These are phyloP conservation scores for Solen grandis DNA, from an alignment of 1,140 invertebrate genomes.

Conservation along the genomic window DNA sequence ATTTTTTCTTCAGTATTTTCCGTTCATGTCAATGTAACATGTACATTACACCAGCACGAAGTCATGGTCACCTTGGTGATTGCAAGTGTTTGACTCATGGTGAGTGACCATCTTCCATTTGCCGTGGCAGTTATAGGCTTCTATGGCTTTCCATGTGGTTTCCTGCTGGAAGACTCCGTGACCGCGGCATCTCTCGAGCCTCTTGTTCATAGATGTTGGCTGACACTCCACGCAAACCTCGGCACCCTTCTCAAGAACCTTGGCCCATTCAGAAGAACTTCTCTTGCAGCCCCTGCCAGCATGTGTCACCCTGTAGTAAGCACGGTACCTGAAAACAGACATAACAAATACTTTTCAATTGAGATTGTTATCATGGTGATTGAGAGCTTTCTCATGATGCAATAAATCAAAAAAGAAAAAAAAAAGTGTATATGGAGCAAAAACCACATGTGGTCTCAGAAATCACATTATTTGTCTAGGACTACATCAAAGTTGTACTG, in stretches of 20 bases:
- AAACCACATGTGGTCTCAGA: too few species aligned
- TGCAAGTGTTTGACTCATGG: conserved; percentile 44
- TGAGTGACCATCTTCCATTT: conserved; percentile 74
- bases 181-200: conserved; percentile 76
- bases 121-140: conserved; percentile 76
- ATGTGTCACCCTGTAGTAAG: conserved; percentile 65
- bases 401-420: too few species aligned
- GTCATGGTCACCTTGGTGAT: conserved; percentile 46
- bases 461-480: too few species aligned
- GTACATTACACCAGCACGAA: conserved; percentile 57
- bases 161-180: conserved; percentile 72
- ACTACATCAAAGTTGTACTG: too few species aligned
- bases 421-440: too few species aligned
- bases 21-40: too few species aligned
- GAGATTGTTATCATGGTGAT: too few species aligned
- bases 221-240: conserved; percentile 79
- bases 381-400: too few species aligned
- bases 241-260: conserved; percentile 61
- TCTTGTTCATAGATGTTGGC: conserved; percentile 74
- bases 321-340: conserved; percentile 70
- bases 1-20: too few species aligned
- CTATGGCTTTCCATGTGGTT: conserved; percentile 76
- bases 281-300: conserved; percentile 62
- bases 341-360: too few species aligned
- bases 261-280: conserved; percentile 65